Evolutionary conservation across 2,113 vertebrate genomes (phyloP).

Genomic region (Sceloporus undulatus): DNA sequence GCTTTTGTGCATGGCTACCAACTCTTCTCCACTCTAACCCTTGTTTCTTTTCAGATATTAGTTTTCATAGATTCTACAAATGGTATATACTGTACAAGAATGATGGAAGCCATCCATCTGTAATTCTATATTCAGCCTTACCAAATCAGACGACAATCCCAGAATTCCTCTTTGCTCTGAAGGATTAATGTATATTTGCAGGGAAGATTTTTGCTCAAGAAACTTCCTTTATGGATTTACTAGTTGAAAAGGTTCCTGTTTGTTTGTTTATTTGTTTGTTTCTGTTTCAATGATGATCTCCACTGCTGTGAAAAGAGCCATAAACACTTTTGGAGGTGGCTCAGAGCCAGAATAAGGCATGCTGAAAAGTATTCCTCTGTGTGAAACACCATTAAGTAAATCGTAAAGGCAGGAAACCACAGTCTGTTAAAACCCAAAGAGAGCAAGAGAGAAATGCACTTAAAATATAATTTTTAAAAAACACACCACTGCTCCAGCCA

Average conservation of each 20-base stretch:
- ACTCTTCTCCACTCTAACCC: too few species aligned
- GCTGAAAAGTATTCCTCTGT: conserved; percentile 42
- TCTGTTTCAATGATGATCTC: conserved; percentile 63
- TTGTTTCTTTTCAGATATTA: conserved; percentile 70
- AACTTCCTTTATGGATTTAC: conserved; percentile 63
- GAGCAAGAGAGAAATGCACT: conserved; percentile 31
- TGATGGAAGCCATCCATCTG: conserved; percentile 74
- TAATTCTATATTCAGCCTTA: conserved; percentile 79
- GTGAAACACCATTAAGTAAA: conserved; percentile 59
- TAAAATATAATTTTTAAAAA: not conserved
- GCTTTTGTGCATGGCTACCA: too few species aligned
- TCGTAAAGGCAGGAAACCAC: conserved; percentile 20
- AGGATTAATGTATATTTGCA: conserved; percentile 78
- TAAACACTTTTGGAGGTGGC: conserved; percentile 54
- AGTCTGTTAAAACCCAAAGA: conserved; percentile 46
- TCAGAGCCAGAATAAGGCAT: conserved; percentile 55
- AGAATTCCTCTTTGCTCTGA: conserved; percentile 76
- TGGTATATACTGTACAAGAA: conserved; percentile 78
- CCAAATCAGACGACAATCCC: conserved; percentile 79
- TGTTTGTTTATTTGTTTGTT: conserved; percentile 8
- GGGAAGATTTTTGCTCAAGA: conserved; percentile 76
- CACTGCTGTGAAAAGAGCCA: conserved; percentile 69
- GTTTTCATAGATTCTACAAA: conserved; percentile 78
- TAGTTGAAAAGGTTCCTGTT: conserved; percentile 66
- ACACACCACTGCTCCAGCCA: not conserved